Evolutionary conservation across 2,888 invertebrate genomes (phyloP), one percentile per base, ranked within the genome.

Genomic region (Philhelius pedissequus): DNA sequence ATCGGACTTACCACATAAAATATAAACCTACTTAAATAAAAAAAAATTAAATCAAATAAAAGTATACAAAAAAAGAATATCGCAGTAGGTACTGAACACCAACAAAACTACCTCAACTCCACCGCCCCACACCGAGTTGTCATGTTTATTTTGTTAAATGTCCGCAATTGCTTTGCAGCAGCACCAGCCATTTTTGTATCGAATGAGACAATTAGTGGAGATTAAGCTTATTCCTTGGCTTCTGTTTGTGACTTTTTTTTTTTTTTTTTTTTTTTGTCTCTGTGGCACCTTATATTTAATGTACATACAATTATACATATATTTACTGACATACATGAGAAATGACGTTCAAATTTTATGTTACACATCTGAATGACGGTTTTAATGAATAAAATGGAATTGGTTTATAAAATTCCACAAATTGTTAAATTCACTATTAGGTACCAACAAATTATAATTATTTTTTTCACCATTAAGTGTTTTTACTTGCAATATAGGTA

Each of bases 191-290:
- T 88, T 88, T 88, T 87, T 86, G 86, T 88, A 56, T 56, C 35
- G 56, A 56, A 35, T 86, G 86, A 87, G 86, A 87, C 88, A 88
- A 88, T 88, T 88, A 88, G 87, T 81, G 78, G 87, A 87, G 87
- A 88, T 87, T 88, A 86, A 84, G 83, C 83, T 83, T 48, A 83
- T 79, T 83, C 58, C 69, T 83, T 83, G 74, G 64, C 69, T 83
- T 76, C 68, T 78, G 75, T 69, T 74, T 78, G 38, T 83, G 48
- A 25, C 64, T 54, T 74, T 73, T 76, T 80, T 70, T 74, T 64
- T 43, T 56, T 9, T 64, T 27, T 74, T 38, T n/a, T 30, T 27
- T 54, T 45, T 66, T 54, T 56, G 15, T 66, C 40, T 78, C 27
- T 45, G 35, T 38, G 25, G 25, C 38, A 74, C 48, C 60, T 40